Conservation (phyloP, 2,113 vertebrate species). For the Anas platyrhynchos region DNA sequence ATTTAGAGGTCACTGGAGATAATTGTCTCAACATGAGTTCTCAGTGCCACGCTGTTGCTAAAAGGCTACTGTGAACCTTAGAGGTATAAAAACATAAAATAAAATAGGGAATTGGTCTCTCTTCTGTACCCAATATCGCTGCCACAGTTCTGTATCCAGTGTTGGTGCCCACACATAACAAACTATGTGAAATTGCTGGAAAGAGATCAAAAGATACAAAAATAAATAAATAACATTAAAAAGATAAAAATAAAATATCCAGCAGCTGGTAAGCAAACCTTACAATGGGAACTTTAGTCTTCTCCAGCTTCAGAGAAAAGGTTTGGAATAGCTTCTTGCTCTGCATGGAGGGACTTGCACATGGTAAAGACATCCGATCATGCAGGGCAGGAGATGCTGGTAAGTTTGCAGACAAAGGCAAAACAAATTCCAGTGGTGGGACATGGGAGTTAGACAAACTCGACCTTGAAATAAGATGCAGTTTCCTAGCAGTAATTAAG, state of each 20-base stretch:
- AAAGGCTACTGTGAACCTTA: neutral
- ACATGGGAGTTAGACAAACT: neutral
- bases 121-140: neutral
- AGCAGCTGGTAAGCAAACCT: neutral
- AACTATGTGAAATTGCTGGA: neutral
- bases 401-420: neutral
- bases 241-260: neutral
- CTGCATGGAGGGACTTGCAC: neutral
- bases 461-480: neutral
- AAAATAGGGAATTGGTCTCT: neutral
- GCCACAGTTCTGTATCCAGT: neutral
- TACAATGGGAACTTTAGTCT: neutral
- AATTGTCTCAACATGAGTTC: slow-evolving; percentile 6
- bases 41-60: neutral
- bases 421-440: neutral
- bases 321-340: neutral
- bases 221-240: too few species aligned
- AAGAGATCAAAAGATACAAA: neutral
- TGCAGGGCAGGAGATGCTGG: neutral
- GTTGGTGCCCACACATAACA: neutral
- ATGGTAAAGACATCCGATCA: neutral
- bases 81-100: neutral
- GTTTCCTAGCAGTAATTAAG: slow-evolving; percentile 16
- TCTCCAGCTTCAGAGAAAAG: neutral
- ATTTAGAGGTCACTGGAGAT: slow-evolving; percentile 23